Percentiles rank a stretch among this genome's conserved stretches.
phyloP scores from a whole-genome alignment of 2,113 vertebrate genomes.

The Parus major region DNA sequence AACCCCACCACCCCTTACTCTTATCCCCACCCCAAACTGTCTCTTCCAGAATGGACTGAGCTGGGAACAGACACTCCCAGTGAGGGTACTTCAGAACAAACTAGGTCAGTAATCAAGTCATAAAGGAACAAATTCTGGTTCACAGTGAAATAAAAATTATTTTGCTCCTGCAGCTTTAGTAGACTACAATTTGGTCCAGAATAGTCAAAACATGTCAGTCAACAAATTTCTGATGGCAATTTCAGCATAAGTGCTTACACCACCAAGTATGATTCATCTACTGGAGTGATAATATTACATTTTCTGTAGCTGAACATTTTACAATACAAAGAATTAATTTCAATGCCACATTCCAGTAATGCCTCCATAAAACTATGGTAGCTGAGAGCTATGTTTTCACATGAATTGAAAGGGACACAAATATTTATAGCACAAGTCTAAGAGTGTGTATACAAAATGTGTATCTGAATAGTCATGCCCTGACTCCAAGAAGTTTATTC shows the following conservation, averaged over 20 bases:
- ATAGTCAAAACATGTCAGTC: background rate
- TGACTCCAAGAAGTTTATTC: background rate
- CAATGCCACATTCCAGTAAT: background rate
- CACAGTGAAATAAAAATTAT: background rate
- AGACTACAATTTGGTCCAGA: background rate
- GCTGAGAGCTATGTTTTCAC: background rate
- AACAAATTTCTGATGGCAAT: background rate
- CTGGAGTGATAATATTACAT: background rate
- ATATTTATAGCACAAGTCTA: background rate
- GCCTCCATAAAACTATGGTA: background rate
- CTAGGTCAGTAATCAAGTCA: background rate
- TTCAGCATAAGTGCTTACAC: background rate
- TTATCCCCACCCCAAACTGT: background rate
- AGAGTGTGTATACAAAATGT: background rate
- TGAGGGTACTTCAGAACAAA: background rate
- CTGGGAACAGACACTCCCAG: background rate
- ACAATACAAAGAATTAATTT: background rate
- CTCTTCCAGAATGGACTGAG: background rate
- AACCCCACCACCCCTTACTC: background rate
- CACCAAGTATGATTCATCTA: background rate
- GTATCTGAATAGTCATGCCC: fast-evolving
- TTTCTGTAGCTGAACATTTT: background rate
- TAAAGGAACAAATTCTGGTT: background rate
- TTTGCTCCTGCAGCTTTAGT: fast-evolving
- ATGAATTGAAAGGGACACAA: background rate